These are phyloP conservation scores for Neoitamus cyanurus DNA, from an alignment of 2,888 invertebrate genomes.

Conservation along the genomic window DNA sequence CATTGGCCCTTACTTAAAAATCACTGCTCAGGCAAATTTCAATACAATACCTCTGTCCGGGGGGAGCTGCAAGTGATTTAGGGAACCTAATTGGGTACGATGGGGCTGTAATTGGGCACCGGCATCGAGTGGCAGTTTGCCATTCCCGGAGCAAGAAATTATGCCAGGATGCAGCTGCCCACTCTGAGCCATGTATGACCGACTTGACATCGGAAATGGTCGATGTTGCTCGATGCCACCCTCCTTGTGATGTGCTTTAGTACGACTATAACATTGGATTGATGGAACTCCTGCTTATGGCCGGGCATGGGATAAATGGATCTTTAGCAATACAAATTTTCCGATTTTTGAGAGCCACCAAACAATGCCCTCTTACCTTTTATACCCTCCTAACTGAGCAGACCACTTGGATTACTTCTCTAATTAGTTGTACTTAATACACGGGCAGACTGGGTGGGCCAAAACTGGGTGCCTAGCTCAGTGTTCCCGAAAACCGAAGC, in stretches of 20 bases:
- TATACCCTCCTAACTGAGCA: neutral
- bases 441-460: neutral
- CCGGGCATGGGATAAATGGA: neutral
- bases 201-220: neutral
- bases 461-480: neutral
- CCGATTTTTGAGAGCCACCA: neutral
- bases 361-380: neutral
- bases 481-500: neutral
- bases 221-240: neutral
- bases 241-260: neutral
- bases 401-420: neutral
- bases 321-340: neutral
- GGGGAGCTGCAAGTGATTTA: neutral
- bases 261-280: too few relatives aligned
- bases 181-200: neutral
- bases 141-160: neutral
- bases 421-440: neutral
- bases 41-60: neutral
- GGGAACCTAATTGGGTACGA: neutral
- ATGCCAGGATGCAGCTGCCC: neutral
- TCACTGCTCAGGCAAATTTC: neutral
- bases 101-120: neutral
- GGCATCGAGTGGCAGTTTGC: neutral
- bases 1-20: neutral
- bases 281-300: neutral